Base-by-base conservation (phyloP, 2,113 vertebrate species). In the Calyptomena viridis region DNA sequence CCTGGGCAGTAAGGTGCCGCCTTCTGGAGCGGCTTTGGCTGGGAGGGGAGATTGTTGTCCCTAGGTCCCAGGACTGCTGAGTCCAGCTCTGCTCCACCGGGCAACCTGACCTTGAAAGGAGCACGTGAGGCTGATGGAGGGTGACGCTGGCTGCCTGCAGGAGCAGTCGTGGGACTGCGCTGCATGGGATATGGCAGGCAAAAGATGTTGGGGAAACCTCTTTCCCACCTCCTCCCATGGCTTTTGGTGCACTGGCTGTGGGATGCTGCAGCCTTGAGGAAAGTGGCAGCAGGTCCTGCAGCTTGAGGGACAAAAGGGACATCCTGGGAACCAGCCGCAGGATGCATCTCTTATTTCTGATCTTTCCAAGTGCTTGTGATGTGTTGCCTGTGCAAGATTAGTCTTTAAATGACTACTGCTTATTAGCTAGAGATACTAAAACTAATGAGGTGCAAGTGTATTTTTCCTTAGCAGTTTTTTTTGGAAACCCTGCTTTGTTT, bases 401-500 rank as follows among this genome's bases (percentile, higher is more conserved):
- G 80, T 71, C 67, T 95, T 97, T 96, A 94, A 96, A 69, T 67
- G 86, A 95, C 94, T 96, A 23, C 63, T 75, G 58, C 89, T 92
- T 84, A 78, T 91, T 93, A 93, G 83, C 76, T 86, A 42, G 66
- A 96, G 95, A 95, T 94, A 88, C 72, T 95, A 66, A 95, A 92
- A 92, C 87, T 89, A 96, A 89, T 89, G 89, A 96, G 83, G 88
- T 96, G 93, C 78, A 28, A 95, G 93, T 55, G 64, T 91, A 60
- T 94, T 94, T 94, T 86, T 83, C 53, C 78, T 91, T 44, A 63
- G 55, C 0, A 7, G 62, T 75, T 92, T 91, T 93, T 95, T 96
- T 95, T 97, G 89, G 97, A 96, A 96, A 71, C 89, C 11, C 20
- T 83, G 89, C 93, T 95, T 94, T 94, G 95, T 95, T 93, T 96